These are phyloP conservation scores for Crotalus viridis DNA, from an alignment of 2,113 vertebrate genomes.

Conservation along the genomic window DNA sequence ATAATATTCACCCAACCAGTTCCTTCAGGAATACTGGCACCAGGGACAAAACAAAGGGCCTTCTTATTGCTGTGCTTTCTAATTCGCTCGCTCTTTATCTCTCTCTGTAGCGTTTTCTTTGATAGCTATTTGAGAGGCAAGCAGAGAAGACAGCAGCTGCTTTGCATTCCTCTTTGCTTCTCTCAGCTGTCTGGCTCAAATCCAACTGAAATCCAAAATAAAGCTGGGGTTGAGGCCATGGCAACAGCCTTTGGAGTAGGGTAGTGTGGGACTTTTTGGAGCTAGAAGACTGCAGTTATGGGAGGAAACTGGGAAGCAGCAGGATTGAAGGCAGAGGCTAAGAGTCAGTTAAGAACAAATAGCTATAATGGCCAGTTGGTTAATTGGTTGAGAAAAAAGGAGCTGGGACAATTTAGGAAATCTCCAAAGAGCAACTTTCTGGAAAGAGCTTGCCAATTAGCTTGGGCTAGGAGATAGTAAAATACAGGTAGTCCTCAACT, in stretches of 20 bases:
- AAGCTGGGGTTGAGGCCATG: background rate
- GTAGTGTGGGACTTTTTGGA: background rate
- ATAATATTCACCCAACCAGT: background rate
- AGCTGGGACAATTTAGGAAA: background rate
- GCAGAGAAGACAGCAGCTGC: background rate
- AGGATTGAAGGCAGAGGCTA: background rate
- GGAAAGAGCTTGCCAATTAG: background rate
- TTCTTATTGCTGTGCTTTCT: background rate
- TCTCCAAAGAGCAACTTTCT: background rate
- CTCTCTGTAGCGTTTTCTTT: background rate
- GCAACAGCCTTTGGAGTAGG: background rate
- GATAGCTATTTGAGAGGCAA: background rate
- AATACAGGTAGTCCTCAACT: background rate
- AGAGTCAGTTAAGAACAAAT: background rate
- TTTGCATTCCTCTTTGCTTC: background rate
- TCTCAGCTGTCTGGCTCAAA: background rate
- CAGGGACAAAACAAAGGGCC: background rate
- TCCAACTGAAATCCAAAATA: background rate
- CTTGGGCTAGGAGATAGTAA: background rate
- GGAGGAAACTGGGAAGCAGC: background rate
- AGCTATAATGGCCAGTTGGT: background rate
- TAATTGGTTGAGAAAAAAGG: background rate
- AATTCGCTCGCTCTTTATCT: background rate
- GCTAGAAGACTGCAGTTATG: background rate
- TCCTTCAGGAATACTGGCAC: background rate